These are phyloP conservation scores for Clitarchus hookeri DNA, from an alignment of 2,888 invertebrate species.

Conservation along the genomic window DNA sequence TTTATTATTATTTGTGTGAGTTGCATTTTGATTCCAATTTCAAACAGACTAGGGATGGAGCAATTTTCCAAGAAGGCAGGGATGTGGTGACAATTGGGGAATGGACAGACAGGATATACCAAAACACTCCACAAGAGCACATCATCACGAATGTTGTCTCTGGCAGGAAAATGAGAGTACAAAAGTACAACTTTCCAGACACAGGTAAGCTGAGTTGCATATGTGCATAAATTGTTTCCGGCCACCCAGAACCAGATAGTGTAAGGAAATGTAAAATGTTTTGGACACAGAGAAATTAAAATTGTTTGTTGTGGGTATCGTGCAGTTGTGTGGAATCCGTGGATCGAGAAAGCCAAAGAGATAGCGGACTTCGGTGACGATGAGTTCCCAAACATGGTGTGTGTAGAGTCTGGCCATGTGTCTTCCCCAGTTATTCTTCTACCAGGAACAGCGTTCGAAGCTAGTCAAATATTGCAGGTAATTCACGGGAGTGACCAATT, in stretches of 20 bases:
- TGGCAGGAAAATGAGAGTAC: slow-evolving; percentile 88
- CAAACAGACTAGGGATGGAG: slow-evolving; percentile 76
- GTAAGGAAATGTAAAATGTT: neutral
- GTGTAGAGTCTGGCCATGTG: slow-evolving; percentile 92
- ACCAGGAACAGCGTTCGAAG: slow-evolving; percentile 90
- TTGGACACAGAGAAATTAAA: neutral
- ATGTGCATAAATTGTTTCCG: neutral
- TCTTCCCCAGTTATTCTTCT: slow-evolving; percentile 84
- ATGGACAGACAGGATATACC: slow-evolving; percentile 93
- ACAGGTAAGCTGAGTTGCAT: slow-evolving; percentile 64
- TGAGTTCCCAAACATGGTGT: slow-evolving; percentile 95
- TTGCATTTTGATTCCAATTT: neutral
- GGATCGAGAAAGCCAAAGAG: slow-evolving; percentile 90
- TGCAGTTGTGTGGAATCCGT: slow-evolving; percentile 93
- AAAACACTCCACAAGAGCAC: slow-evolving; percentile 90
- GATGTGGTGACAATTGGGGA: slow-evolving; percentile 89
- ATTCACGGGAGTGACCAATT: slow-evolving; percentile 46
- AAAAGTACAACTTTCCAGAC: slow-evolving; percentile 94
- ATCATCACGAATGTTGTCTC: slow-evolving; percentile 92
- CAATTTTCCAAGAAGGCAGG: slow-evolving; percentile 86
- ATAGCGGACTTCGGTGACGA: slow-evolving; percentile 96
- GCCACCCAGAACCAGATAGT: too few species aligned
- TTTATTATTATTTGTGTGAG: too few species aligned
- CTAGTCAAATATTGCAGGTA: slow-evolving; percentile 87
- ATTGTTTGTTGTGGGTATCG: neutral